Percentiles rank a stretch among this genome's conserved stretches.
Conservation (phyloP, 2,113 vertebrate genomes). For the Laterallus jamaicensis region DNA sequence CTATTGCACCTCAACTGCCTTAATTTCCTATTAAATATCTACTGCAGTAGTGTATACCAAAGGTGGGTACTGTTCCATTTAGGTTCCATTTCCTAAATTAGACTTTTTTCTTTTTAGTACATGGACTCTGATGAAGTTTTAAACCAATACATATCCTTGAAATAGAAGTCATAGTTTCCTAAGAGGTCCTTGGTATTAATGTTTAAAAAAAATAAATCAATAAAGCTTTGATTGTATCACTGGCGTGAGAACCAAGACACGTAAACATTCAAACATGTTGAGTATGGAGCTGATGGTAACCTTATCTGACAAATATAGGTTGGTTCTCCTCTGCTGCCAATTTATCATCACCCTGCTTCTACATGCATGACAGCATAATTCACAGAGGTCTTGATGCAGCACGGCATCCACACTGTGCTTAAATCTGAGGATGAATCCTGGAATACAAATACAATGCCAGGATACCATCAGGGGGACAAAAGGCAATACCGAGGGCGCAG, state of each 20-base stretch:
- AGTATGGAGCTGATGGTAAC: neutral
- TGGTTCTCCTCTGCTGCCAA: neutral
- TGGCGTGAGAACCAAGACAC: neutral
- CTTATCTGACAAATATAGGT: neutral
- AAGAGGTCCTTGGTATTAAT: neutral
- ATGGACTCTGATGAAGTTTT: neutral
- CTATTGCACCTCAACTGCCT: neutral
- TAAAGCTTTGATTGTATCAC: neutral
- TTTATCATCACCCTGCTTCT: neutral
- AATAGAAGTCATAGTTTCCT: neutral
- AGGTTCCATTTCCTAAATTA: neutral
- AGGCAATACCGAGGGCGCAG: neutral
- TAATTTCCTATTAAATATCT: neutral
- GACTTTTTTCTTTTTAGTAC: neutral
- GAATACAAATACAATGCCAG: neutral
- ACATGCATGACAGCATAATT: neutral
- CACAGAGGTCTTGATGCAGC: neutral
- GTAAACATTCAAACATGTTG: neutral
- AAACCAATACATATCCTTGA: neutral
- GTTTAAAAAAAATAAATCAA: neutral
- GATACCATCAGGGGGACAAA: neutral
- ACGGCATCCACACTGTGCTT: neutral
- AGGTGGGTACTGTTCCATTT: neutral
- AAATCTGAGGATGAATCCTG: neutral
- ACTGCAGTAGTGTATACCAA: neutral